Conservation (phyloP, 2,888 invertebrate species). For the Rhimphoctona megacephalus region DNA sequence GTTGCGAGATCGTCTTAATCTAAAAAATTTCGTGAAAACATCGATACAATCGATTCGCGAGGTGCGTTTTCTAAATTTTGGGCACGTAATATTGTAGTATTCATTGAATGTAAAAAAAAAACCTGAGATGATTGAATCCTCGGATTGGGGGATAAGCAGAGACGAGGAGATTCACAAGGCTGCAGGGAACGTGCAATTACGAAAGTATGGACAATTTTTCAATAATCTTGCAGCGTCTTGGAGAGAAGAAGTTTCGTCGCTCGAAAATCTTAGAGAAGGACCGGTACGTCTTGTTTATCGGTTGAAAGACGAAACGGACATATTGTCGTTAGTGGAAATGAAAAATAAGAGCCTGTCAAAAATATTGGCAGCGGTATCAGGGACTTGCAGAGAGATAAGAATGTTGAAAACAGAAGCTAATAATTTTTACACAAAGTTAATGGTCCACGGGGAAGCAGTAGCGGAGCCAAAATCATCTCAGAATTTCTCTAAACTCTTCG, state of each 20-base stretch:
- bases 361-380: constrained; percentile 92
- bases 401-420: constrained; percentile 89
- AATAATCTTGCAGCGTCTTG: constrained; percentile 83
- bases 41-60: neutral
- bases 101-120: neutral
- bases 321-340: constrained; percentile 91
- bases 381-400: constrained; percentile 92
- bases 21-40: neutral
- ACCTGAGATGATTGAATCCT: constrained; percentile 80
- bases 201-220: constrained; percentile 86
- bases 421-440: constrained; percentile 86
- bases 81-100: neutral
- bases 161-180: constrained; percentile 83
- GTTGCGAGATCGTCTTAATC: neutral
- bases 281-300: constrained; percentile 82
- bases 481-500: constrained; percentile 77
- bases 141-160: constrained; percentile 78
- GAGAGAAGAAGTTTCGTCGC: constrained; percentile 73
- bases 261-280: constrained; percentile 80
- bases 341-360: constrained; percentile 93
- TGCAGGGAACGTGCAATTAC: constrained; percentile 86
- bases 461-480: constrained; percentile 80
- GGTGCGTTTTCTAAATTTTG: neutral
- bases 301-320: constrained; percentile 88
- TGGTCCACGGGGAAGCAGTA: constrained; percentile 82